Conservation (phyloP, 2,113 vertebrate species). For the Pluvianellus socialis region DNA sequence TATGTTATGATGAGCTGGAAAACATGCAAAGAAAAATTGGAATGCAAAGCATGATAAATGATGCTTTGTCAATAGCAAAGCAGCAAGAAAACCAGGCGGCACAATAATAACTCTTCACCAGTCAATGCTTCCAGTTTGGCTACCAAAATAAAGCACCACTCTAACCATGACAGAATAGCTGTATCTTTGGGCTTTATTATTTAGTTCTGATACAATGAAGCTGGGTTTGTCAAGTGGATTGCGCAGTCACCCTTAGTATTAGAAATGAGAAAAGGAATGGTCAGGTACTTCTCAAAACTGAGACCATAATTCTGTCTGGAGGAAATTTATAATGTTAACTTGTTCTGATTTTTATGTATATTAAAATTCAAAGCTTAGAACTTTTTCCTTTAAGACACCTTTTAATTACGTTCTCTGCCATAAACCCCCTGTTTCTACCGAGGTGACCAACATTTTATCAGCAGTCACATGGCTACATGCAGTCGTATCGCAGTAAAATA, state of each 20-base stretch:
- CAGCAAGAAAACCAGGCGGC: neutral
- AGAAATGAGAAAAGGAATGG: neutral
- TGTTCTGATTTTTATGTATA: neutral
- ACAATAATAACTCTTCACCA: conserved; percentile 28
- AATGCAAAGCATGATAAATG: conserved; percentile 64
- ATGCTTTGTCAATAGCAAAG: conserved; percentile 55
- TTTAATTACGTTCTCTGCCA: neutral
- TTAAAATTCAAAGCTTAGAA: neutral
- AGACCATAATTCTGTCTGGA: neutral
- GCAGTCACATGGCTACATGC: neutral
- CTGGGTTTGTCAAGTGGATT: conserved; percentile 3
- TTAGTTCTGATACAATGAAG: neutral
- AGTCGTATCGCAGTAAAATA: neutral
- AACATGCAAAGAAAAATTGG: conserved; percentile 66
- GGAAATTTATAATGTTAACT: neutral
- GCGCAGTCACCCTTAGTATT: neutral
- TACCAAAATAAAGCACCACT: neutral
- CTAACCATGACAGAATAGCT: neutral
- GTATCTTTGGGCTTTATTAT: neutral
- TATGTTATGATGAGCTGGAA: conserved; percentile 75
- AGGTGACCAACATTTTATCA: neutral
- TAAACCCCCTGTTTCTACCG: neutral
- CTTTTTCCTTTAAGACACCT: neutral
- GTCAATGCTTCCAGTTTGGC: conserved; percentile 53
- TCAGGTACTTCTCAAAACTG: neutral